These are phyloP conservation scores for Balaenoptera acutorostrata DNA, from an alignment of 2,113 vertebrate species.

Conservation along the genomic window DNA sequence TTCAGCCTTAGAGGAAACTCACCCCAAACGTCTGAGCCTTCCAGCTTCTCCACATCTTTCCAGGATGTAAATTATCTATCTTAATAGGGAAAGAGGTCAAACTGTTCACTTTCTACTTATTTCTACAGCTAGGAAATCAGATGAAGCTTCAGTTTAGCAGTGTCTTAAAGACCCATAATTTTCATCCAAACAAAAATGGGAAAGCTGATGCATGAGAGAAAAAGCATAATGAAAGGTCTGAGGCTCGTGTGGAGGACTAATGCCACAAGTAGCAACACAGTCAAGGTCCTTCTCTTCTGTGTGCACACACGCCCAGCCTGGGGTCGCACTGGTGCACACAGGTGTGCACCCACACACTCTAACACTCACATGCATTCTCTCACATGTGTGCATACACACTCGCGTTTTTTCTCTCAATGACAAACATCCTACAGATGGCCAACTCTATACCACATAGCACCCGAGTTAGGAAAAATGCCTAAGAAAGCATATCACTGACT, in stretches of 20 bases:
- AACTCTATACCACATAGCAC: slow-evolving; percentile 1
- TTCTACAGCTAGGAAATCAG: background rate
- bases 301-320: background rate
- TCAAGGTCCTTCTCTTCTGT: background rate
- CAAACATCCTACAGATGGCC: slow-evolving; percentile 44
- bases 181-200: slow-evolving; percentile 46
- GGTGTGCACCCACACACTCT: background rate
- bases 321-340: background rate
- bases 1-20: background rate
- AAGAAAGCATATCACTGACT: slow-evolving; percentile 81
- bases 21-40: background rate
- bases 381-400: background rate
- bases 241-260: background rate
- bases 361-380: background rate
- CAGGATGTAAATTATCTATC: background rate
- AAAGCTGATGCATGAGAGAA: slow-evolving; percentile 46
- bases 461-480: slow-evolving; percentile 44
- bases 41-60: background rate
- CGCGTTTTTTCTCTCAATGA: background rate
- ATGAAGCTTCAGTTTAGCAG: slow-evolving; percentile 17
- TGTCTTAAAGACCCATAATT: background rate
- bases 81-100: background rate
- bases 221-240: background rate
- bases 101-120: slow-evolving; percentile 19
- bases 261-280: background rate